Base-by-base conservation (phyloP, 2,888 invertebrate species). In the Euplexia lucipara region DNA sequence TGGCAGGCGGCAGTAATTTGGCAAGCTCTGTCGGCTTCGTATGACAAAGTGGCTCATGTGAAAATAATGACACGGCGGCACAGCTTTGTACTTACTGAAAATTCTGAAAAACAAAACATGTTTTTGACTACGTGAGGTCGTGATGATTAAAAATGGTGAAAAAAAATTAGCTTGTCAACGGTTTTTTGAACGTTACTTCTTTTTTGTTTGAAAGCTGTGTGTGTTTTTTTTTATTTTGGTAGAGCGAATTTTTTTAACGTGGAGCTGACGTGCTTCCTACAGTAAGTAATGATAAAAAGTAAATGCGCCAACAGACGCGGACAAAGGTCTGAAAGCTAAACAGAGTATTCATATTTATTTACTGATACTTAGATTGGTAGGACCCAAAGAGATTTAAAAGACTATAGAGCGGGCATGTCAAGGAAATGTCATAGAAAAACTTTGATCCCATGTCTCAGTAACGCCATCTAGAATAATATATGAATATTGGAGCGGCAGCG, bases 81-180 rank as follows among this genome's bases (percentile, higher is more conserved):
- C 54, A 60, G 60, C 79, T 74, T 74, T 78, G 74, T 74, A 37
- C 35, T 42, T 0, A 58, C n/a, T n/a, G n/a, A 41, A 60, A 58
- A 26, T 26, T 12, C 22, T 30, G 45, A 52, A 58, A 76, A 45
- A 48, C 67, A 58, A 76, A 45, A 48, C 67, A 66, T 57, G 75
- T 78, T 74, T 78, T 67, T 41, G 74, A 56, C 68, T 22, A 6
- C 39, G 41, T 9, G 7, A 34, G 35, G 35, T 14, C 8, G 14
- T 35, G 37, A 59, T 78, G 70, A 76, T 76, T 74, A 76, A 76
- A 78, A 78, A 61, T 58, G n/a, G 16, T 9, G 41, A 51, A 66
- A 52, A 35, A n/a, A 35, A 5, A 32, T 8, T 12, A 10, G 34
- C 42, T 45, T 35, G 56, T 52, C 42, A 49, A n/a, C 42, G 5